Evolutionary conservation across 2,888 invertebrate genomes (phyloP).

Genomic region (Hydrotaea cyrtoneurina): DNA sequence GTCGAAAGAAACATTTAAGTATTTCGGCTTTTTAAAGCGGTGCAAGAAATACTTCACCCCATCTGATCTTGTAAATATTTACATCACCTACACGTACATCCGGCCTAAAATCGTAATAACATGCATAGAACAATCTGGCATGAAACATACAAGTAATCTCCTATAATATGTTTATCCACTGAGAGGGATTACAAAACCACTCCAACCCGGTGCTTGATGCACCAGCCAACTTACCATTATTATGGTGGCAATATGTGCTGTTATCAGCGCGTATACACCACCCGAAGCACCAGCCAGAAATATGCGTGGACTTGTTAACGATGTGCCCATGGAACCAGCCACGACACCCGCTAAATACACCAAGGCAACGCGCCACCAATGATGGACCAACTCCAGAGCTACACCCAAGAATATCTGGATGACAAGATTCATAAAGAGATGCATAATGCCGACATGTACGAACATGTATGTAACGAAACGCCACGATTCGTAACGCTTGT

Average conservation of each 20-base stretch:
- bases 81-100: too few relatives aligned
- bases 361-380: constrained; percentile 94
- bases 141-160: too few relatives aligned
- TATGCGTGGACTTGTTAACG: constrained; percentile 89
- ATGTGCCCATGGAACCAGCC: constrained; percentile 92
- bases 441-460: constrained; percentile 94
- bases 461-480: constrained; percentile 97
- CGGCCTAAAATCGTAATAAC: too few relatives aligned
- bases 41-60: too few relatives aligned
- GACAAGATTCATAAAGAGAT: constrained; percentile 93
- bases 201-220: too few relatives aligned
- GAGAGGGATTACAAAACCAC: too few relatives aligned
- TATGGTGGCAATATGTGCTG: constrained; percentile 95
- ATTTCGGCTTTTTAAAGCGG: too few relatives aligned
- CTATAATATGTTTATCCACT: too few relatives aligned
- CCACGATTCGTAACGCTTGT: constrained; percentile 93
- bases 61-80: too few relatives aligned
- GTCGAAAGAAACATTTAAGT: too few relatives aligned
- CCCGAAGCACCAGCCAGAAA: constrained; percentile 96
- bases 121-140: too few relatives aligned
- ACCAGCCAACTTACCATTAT: constrained; percentile 84
- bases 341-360: constrained; percentile 92
- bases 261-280: constrained; percentile 96
- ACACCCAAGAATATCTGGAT: constrained; percentile 96
- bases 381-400: constrained; percentile 97